A percentile compares a stretch with the other conserved stretches of the same genome.
phyloP scores from a whole-genome alignment of 2,888 invertebrate genomes.

The Drosophila anomelani region DNA sequence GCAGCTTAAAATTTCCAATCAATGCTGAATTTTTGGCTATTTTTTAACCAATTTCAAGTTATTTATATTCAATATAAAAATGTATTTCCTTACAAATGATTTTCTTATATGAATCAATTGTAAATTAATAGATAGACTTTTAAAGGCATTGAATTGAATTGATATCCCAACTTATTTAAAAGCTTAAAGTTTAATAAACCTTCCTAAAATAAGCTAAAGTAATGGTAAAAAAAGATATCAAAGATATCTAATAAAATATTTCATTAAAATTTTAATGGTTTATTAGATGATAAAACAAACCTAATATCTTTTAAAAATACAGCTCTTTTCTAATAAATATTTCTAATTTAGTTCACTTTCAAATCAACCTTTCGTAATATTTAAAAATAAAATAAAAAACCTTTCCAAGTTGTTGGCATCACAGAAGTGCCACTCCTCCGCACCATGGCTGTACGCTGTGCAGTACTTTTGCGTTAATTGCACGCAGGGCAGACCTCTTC shows the following conservation, averaged over 20 bases:
- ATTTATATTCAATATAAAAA: background rate
- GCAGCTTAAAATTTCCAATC: slow-evolving; percentile 67
- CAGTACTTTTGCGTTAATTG: slow-evolving; percentile 79
- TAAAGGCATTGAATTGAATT: no score
- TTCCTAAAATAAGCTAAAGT: background rate
- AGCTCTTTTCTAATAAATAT: background rate
- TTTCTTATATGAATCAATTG: background rate
- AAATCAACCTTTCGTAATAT: background rate
- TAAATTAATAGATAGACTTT: background rate
- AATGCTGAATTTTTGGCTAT: background rate
- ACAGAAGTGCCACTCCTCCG: slow-evolving; percentile 7
- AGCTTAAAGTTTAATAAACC: no score
- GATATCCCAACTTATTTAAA: background rate
- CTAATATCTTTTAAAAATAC: background rate
- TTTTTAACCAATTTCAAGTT: background rate
- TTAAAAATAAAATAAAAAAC: no score
- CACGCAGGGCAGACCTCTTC: slow-evolving; percentile 68
- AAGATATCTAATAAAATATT: background rate
- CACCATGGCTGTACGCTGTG: slow-evolving; percentile 57
- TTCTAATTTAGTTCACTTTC: background rate
- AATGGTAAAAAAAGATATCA: background rate
- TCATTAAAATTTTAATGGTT: background rate
- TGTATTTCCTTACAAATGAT: background rate
- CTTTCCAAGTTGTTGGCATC: background rate
- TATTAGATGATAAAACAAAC: background rate